Conservation (phyloP, 2,113 vertebrate genomes). For the Pterophyllum scalare region DNA sequence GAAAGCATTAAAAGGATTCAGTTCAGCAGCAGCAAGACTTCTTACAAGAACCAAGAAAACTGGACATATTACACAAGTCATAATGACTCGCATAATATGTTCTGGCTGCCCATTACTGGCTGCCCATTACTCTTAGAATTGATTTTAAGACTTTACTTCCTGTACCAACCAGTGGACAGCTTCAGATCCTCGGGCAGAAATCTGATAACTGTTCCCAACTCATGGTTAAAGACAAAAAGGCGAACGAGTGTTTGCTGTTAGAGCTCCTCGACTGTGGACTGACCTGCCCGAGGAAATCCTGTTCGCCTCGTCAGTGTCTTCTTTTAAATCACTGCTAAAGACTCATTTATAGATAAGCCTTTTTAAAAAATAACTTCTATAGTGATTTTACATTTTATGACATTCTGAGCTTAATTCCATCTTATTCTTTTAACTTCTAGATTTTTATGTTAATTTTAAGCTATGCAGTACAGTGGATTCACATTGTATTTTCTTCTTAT, state of each 20-base stretch:
- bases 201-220: neutral
- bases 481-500: neutral
- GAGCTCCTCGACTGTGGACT: neutral
- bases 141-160: neutral
- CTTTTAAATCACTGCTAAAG: neutral
- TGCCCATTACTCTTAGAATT: constrained; percentile 2
- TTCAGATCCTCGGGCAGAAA: neutral
- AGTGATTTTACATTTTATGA: neutral
- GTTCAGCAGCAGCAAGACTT: too few species aligned
- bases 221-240: neutral
- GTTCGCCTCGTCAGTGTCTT: neutral
- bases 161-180: neutral
- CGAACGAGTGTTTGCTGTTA: neutral
- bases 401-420: neutral
- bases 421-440: neutral
- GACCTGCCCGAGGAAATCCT: neutral
- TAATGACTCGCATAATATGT: neutral
- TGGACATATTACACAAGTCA: neutral
- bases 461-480: neutral
- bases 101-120: neutral
- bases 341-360: neutral
- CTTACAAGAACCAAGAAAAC: neutral
- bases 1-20: neutral
- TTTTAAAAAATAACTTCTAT: too few species aligned
- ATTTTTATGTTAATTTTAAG: neutral